Evolutionary conservation across 1,140 invertebrate genomes (phyloP).

Genomic region (Rhynchophorus ferrugineus): DNA sequence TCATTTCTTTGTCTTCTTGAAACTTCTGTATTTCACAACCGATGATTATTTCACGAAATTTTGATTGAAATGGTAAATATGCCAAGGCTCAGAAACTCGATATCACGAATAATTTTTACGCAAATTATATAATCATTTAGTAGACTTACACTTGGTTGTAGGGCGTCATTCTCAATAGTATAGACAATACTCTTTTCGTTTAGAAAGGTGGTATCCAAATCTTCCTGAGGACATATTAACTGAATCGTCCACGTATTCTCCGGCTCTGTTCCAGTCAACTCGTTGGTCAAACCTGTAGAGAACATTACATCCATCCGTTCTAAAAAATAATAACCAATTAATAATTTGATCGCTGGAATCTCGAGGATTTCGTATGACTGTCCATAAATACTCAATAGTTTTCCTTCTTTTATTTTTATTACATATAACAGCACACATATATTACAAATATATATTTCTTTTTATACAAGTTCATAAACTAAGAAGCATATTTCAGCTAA

Average conservation of each 20-base stretch:
- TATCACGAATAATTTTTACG: no score
- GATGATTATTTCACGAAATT: no score
- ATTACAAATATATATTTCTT: background rate
- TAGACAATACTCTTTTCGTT: constrained; percentile 22
- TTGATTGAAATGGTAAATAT: no score
- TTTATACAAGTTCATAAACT: no score
- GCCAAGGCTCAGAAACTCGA: no score
- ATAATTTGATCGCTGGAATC: background rate
- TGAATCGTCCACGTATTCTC: constrained; percentile 30
- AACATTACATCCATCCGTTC: constrained; percentile 13
- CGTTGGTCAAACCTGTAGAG: background rate
- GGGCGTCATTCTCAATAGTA: constrained; percentile 9
- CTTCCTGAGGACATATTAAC: constrained; percentile 29
- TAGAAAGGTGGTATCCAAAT: constrained; percentile 8
- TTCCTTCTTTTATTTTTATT: background rate
- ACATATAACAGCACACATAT: constrained; percentile 1
- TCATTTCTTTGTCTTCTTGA: no score
- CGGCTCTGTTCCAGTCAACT: background rate
- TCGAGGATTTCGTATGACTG: background rate
- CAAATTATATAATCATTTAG: no score
- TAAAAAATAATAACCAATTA: constrained; percentile 5
- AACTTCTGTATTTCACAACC: no score
- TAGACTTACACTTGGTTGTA: no score
- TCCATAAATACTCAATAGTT: no score
- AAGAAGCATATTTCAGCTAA: no score